Conservation (phyloP, 1,140 invertebrate genomes). For the Dinoponera quadriceps region DNA sequence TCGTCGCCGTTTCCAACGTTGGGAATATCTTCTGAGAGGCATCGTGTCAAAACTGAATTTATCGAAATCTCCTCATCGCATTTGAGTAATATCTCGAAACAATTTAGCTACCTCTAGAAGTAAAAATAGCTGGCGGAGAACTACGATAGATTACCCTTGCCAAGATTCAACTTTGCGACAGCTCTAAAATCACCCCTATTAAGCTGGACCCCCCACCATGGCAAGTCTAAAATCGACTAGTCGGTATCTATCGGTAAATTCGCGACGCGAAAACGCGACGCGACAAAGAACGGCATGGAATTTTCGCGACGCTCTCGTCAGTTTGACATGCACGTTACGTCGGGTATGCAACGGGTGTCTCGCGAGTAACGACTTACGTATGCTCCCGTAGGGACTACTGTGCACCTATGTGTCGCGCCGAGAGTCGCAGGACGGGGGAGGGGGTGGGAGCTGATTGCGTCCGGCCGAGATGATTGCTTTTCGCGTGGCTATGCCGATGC, state of each 20-base stretch:
- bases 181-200: too few species aligned
- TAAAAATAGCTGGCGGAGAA: not conserved
- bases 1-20: not conserved
- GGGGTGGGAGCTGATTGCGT: constrained; percentile 78
- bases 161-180: not conserved
- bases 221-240: constrained; percentile 2
- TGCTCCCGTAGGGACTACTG: constrained; percentile 27
- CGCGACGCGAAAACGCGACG: constrained; percentile 17
- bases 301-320: constrained; percentile 16
- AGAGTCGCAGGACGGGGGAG: constrained; percentile 55
- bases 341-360: constrained; percentile 68
- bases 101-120: too few species aligned
- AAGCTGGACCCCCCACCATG: too few species aligned
- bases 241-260: not conserved
- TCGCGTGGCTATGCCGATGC: constrained; percentile 74
- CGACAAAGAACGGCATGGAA: constrained; percentile 31
- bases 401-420: constrained; percentile 37
- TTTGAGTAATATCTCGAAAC: too few species aligned
- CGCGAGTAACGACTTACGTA: constrained; percentile 67
- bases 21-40: not conserved
- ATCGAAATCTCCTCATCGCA: too few species aligned
- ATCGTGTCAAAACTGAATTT: too few species aligned
- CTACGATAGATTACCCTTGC: not conserved
- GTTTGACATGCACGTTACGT: constrained; percentile 39
- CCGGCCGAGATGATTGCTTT: constrained; percentile 81